Conservation (phyloP, 2,888 invertebrate genomes). For the Nephrotoma guestfalica region DNA sequence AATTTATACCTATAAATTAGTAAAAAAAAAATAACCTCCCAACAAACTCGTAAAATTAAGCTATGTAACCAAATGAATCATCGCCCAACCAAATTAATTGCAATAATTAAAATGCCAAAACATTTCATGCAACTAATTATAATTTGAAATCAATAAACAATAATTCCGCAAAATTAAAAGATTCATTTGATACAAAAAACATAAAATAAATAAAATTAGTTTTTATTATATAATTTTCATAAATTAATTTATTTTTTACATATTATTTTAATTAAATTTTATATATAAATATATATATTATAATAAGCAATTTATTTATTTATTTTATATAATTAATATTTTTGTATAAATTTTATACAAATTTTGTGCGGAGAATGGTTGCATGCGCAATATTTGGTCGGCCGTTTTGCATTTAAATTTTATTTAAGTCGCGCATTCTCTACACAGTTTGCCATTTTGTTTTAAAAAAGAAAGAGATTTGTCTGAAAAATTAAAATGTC, state of each 20-base stretch:
- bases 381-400: not conserved
- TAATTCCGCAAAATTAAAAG: not conserved
- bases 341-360: not conserved
- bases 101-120: not conserved
- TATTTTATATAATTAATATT: not conserved
- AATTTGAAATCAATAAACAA: not conserved
- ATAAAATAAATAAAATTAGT: not conserved
- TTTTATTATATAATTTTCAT: not conserved
- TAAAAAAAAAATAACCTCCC: no score
- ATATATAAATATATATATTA: not conserved
- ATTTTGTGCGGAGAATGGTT: not conserved
- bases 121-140: not conserved
- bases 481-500: not conserved
- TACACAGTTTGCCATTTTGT: not conserved
- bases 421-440: not conserved
- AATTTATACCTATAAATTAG: no score
- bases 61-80: not conserved
- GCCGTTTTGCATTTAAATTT: not conserved
- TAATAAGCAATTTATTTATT: not conserved
- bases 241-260: not conserved
- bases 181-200: not conserved
- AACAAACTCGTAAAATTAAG: no score
- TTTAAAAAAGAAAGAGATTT: not conserved
- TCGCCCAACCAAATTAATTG: not conserved
- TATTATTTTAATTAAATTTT: not conserved